Evolutionary conservation across 2,113 vertebrate genomes (phyloP), one percentile per base, ranked within the genome.

Genomic region (Barnardius zonarius): DNA sequence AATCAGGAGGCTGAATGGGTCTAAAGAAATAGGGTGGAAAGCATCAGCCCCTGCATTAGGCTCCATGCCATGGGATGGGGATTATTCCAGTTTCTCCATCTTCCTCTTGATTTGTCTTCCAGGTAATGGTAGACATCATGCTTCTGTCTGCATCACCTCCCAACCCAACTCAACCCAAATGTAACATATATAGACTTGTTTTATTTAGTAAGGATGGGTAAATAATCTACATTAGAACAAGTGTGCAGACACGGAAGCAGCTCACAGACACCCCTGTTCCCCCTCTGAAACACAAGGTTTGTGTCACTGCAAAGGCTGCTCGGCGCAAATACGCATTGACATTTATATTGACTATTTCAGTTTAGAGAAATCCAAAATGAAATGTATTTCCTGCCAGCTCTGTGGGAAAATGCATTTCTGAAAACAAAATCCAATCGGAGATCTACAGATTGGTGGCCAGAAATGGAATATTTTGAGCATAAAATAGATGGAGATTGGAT

Each of bases 371-470:
- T 96, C 81, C 23, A 2, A 96, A 98, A 98, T 98, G 95, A 97
- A 97, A 98, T 98, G 88, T 95, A 88, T 94, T 96, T 97, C 93
- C 97, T 90, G 96, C 97, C 88, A 94, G 96, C 97, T 92, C 96
- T 90, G 55, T 77, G 95, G 95, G 92, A 94, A 97, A 98, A 98
- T 97, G 95, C 95, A 96, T 96, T 98, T 98, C 98, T 2, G 17
- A 97, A 97, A 98, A 91, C 96, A 93, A 97, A 98, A 98, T 98
- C 96, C 95, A 97, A 97, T 97, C 86, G 95, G 88, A 85, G 94
- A 97, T 97, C 95, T 97, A 93, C 96, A 98, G 97, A 97, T 95
- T 37, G 95, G 94, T 92, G 93, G 95, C 95, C 97, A 96, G 96
- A 95, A 98, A 97, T 97, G 92, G 97, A 97, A 96, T 97, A 97